Conservation (phyloP, 2,888 invertebrate genomes). For the Patella pellucida region DNA sequence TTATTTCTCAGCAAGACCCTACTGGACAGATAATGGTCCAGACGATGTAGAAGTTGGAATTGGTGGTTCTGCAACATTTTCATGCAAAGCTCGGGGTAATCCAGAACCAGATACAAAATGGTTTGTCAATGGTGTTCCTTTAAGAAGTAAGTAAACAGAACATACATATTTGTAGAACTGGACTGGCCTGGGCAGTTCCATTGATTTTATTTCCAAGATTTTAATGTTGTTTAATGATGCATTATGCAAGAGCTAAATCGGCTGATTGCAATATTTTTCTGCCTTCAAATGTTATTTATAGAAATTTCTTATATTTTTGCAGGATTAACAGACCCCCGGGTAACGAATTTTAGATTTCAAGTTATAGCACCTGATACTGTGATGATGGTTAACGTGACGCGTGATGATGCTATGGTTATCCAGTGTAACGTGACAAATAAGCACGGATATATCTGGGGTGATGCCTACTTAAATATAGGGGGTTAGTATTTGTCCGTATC, state of each 20-base stretch:
- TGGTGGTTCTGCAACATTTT: conserved; percentile 88
- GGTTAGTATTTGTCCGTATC: conserved; percentile 73
- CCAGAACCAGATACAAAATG: conserved; percentile 91
- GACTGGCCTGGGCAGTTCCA: too few relatives aligned
- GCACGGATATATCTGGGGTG: conserved; percentile 97
- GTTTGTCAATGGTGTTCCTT: conserved; percentile 94
- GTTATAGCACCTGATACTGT: conserved; percentile 43
- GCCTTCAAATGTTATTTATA: too few relatives aligned
- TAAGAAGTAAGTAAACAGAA: conserved; percentile 63
- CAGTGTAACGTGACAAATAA: conserved; percentile 99
- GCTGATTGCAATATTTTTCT: too few relatives aligned
- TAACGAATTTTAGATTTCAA: conserved; percentile 39
- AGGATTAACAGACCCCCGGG: conserved; percentile 45
- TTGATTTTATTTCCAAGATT: too few relatives aligned
- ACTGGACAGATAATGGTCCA: conserved; percentile 83
- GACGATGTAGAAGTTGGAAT: conserved; percentile 89
- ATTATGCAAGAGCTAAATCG: too few relatives aligned
- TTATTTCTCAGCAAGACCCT: conserved; percentile 77
- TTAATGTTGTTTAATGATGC: too few relatives aligned
- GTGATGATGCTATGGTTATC: conserved; percentile 81
- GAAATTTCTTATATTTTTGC: conserved; percentile 5
- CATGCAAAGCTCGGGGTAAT: conserved; percentile 89
- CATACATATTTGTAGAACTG: too few relatives aligned
- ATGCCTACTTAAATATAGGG: conserved; percentile 95
- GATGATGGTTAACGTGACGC: conserved; percentile 78